Conservation (phyloP, 2,888 invertebrate genomes). For the Pristionchus mayeri region DNA sequence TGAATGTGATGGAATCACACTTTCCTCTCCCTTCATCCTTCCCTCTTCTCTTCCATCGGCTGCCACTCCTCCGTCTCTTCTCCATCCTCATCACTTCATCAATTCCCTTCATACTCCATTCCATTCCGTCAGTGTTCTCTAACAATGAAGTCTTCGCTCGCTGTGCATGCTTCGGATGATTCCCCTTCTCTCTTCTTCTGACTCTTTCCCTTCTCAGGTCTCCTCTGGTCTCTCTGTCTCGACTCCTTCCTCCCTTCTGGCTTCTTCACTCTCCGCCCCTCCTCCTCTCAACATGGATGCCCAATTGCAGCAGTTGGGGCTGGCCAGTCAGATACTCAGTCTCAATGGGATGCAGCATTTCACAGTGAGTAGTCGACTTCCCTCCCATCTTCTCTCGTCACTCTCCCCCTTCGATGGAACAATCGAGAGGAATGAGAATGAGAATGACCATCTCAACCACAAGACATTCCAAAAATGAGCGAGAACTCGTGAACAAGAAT, state of each 20-base stretch:
- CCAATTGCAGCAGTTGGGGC: constrained; percentile 34
- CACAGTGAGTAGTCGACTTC: background rate
- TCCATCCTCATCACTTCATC: background rate
- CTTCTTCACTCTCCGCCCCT: background rate
- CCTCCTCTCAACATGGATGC: constrained; percentile 24
- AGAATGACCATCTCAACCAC: background rate
- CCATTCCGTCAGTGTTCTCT: background rate
- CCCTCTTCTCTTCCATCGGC: background rate
- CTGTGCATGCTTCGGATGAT: background rate
- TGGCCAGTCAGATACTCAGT: constrained; percentile 9
- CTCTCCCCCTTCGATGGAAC: background rate
- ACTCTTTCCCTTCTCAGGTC: background rate
- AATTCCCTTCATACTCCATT: background rate
- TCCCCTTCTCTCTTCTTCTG: background rate
- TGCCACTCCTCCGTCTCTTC: background rate
- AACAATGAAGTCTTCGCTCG: background rate
- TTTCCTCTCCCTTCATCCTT: background rate
- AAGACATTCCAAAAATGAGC: background rate
- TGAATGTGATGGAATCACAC: background rate
- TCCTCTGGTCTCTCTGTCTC: background rate
- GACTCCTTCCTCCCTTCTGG: background rate
- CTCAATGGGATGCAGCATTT: constrained; percentile 31
- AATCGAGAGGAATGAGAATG: background rate
- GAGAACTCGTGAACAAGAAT: background rate
- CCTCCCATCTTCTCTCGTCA: background rate